Evolutionary conservation across 2,113 vertebrate species (phyloP).

Genomic region (Mixornis gularis): DNA sequence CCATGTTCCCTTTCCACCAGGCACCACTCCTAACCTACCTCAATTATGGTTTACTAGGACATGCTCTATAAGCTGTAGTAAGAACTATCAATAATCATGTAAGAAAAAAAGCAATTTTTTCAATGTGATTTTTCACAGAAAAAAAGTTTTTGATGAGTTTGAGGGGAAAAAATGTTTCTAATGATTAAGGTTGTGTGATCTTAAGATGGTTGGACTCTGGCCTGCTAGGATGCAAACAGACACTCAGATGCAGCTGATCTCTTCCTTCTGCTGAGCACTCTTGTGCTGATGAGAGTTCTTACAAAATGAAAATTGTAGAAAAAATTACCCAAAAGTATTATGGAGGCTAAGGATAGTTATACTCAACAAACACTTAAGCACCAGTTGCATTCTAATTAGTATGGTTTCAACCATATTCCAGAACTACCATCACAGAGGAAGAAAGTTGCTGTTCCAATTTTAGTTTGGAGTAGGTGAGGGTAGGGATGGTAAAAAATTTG

Average conservation of each 20-base stretch:
- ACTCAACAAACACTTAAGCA: neutral
- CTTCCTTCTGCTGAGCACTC: neutral
- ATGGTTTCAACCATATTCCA: neutral
- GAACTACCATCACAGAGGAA: neutral
- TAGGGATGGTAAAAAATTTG: neutral
- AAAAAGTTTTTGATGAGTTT: neutral
- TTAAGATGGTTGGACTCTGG: neutral
- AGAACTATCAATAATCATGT: neutral
- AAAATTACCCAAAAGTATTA: neutral
- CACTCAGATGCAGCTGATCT: neutral
- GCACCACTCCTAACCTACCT: neutral
- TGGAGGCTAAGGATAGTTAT: neutral
- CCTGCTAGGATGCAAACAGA: neutral
- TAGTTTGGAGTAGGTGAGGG: neutral
- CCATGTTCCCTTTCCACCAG: neutral
- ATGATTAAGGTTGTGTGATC: neutral
- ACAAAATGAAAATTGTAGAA: neutral
- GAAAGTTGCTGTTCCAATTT: neutral
- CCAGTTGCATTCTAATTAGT: neutral
- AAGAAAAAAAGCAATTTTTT: rapidly evolving
- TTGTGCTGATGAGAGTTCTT: neutral
- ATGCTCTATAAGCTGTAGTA: neutral
- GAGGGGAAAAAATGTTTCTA: neutral
- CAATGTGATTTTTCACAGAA: neutral
- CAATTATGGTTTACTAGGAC: neutral